These are phyloP conservation scores for Salminus brasiliensis DNA, from an alignment of 2,113 vertebrate species.

Conservation along the genomic window DNA sequence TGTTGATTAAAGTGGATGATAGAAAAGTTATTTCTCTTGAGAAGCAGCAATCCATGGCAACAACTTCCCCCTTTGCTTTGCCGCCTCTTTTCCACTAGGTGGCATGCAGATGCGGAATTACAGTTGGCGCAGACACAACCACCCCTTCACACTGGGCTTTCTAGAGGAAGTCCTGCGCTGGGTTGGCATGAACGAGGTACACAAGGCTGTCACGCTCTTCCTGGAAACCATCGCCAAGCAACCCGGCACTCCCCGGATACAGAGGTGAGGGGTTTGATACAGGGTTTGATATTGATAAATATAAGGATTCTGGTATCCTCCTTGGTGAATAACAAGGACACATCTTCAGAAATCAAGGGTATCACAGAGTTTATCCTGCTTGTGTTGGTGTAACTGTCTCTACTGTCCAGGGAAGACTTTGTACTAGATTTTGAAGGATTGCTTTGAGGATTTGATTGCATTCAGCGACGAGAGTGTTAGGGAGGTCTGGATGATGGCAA, in stretches of 20 bases:
- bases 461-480: too few species aligned
- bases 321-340: too few species aligned
- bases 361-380: too few species aligned
- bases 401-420: too few species aligned
- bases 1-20: neutral
- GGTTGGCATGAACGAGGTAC: conserved; percentile 88
- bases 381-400: too few species aligned
- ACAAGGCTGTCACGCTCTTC: conserved; percentile 86
- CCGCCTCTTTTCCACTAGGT: conserved; percentile 51
- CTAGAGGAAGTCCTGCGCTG: conserved; percentile 86
- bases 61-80: neutral
- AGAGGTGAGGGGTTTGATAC: conserved; percentile 74
- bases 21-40: neutral
- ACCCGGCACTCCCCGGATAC: conserved; percentile 61
- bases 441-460: too few species aligned
- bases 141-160: conserved; percentile 82
- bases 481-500: too few species aligned
- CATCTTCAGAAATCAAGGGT: too few species aligned
- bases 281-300: neutral
- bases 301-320: neutral
- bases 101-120: conserved; percentile 72
- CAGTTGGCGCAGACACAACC: conserved; percentile 77
- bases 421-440: too few species aligned
- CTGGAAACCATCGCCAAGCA: conserved; percentile 79
- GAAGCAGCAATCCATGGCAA: neutral